Percentiles rank a stretch among this genome's conserved stretches.
These are phyloP conservation scores for Eonycteris spelaea DNA, from an alignment of 2,113 vertebrate species.

Conservation along the genomic window DNA sequence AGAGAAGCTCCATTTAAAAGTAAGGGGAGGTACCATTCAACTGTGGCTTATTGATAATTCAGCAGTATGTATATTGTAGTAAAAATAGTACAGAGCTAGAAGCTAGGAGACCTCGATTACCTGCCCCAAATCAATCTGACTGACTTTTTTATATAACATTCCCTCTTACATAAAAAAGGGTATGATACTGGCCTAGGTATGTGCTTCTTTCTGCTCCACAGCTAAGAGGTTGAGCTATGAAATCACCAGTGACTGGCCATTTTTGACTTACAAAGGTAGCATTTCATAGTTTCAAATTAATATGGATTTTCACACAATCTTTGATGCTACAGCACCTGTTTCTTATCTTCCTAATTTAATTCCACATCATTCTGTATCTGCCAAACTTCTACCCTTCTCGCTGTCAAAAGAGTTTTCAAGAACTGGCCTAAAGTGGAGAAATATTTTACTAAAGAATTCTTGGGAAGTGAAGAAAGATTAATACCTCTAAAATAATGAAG, in stretches of 20 bases:
- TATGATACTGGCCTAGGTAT: not conserved
- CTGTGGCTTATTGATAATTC: not conserved
- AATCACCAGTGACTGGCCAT: not conserved
- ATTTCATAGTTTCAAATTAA: not conserved
- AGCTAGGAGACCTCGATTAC: not conserved
- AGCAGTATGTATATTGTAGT: not conserved
- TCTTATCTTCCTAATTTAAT: not conserved
- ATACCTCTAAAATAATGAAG: not conserved
- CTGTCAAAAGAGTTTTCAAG: not conserved
- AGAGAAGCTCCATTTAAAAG: not conserved
- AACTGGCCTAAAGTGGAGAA: not conserved
- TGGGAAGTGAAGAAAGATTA: not conserved
- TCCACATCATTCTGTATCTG: not conserved
- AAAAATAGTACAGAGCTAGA: not conserved
- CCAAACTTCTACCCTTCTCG: not conserved
- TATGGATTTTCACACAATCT: not conserved
- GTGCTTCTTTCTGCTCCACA: not conserved
- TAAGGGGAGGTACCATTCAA: not conserved
- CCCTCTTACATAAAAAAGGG: not conserved
- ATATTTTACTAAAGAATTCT: not conserved
- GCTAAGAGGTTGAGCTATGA: not conserved
- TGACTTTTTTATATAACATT: not conserved
- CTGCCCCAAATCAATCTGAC: not conserved
- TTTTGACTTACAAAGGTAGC: not conserved
- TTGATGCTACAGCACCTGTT: not conserved